Base-by-base conservation (phyloP, 1,140 invertebrate species). In the Pygmarrhopalites habei region DNA sequence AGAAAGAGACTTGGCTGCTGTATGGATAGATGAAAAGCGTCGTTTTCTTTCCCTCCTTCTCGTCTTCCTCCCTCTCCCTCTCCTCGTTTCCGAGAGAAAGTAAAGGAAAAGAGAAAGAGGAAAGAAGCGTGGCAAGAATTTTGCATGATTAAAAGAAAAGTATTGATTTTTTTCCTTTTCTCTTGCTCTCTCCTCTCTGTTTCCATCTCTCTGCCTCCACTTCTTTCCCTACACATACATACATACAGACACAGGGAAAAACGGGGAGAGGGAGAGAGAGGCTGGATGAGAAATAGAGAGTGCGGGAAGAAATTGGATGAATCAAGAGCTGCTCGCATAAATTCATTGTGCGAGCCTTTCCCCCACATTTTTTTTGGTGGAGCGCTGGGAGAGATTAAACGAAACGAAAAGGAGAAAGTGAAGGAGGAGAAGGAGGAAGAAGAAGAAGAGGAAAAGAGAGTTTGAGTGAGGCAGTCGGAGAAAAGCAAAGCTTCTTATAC, bases 321-420 rank as follows among this genome's bases (percentile, higher is more conserved):
- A 62, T 62, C 60, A 62, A n/a, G n/a, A 62, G 60, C 60, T 56
- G 51, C 60, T 62, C 60, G 60, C 60, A 62, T 62, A 62, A 62
- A 62, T 62, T 62, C 60, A 62, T 62, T 62, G n/a, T n/a, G n/a
- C n/a, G n/a, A n/a, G n/a, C n/a, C n/a, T n/a, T n/a, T n/a, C n/a
- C n/a, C n/a, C n/a, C n/a, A n/a, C n/a, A n/a, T n/a, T n/a, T n/a
- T n/a, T n/a, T n/a, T n/a, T n/a, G n/a, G n/a, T n/a, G n/a, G n/a
- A n/a, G n/a, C n/a, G n/a, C n/a, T n/a, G n/a, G n/a, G n/a, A n/a
- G n/a, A n/a, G n/a, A n/a, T n/a, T n/a, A n/a, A n/a, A n/a, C n/a
- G n/a, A n/a, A n/a, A n/a, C n/a, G n/a, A n/a, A n/a, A n/a, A n/a
- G n/a, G n/a, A n/a, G n/a, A n/a, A n/a, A n/a, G n/a, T n/a, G n/a